phyloP scores from a whole-genome alignment of 2,888 invertebrate species.

The Cecidostiba fungosa region DNA sequence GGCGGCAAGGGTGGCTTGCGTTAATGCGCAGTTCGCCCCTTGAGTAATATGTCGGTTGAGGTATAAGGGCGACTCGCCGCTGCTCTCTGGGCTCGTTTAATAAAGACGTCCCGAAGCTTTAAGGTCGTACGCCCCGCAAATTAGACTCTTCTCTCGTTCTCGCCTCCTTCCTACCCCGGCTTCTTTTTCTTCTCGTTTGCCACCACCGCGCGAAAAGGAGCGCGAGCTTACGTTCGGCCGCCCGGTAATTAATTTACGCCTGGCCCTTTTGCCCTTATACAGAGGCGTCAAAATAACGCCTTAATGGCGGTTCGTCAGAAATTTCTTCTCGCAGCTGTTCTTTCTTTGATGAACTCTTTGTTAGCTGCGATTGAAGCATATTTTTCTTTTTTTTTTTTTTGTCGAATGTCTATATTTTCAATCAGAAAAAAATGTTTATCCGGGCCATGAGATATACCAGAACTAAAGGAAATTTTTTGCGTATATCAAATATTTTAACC shows the following conservation, averaged over 20 bases:
- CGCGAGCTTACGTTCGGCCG: conserved; percentile 5
- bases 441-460: too few species aligned
- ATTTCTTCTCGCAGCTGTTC: not conserved
- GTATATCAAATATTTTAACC: not conserved
- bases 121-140: conserved; percentile 51
- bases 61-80: conserved; percentile 66
- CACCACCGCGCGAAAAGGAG: not conserved
- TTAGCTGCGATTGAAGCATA: too few species aligned
- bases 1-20: conserved; percentile 27
- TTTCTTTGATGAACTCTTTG: not conserved
- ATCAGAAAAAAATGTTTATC: too few species aligned
- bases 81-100: conserved; percentile 66
- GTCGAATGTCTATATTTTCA: too few species aligned
- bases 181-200: not conserved
- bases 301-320: not conserved
- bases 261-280: conserved; percentile 22
- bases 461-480: too few species aligned
- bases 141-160: conserved; percentile 46
- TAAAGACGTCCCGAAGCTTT: conserved; percentile 67
- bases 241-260: conserved; percentile 55
- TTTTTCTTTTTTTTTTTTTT: too few species aligned
- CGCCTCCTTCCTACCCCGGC: not conserved
- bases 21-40: conserved; percentile 61
- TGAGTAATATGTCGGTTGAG: conserved; percentile 71
- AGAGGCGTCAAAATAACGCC: conserved; percentile 41